Conservation (phyloP, 2,797 vertebrate species). For the Pteropus rufus region DNA sequence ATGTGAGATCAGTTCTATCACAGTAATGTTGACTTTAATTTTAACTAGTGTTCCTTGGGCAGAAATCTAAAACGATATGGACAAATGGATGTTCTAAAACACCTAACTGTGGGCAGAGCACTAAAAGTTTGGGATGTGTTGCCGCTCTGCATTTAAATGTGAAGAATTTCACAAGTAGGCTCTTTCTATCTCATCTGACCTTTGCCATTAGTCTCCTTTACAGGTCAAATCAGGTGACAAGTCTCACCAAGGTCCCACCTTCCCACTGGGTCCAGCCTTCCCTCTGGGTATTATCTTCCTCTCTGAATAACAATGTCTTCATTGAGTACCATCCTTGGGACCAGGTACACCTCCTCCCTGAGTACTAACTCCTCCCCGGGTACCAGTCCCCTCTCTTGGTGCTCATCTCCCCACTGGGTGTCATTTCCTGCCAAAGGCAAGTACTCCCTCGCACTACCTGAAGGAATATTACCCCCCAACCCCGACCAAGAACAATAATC, state of each 20-base stretch:
- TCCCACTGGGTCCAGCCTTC: background rate
- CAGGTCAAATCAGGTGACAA: background rate
- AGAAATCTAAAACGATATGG: constrained; percentile 50
- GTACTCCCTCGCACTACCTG: background rate
- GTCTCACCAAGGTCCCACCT: background rate
- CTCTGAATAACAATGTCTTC: background rate
- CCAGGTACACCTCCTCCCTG: too few relatives aligned
- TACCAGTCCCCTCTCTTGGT: background rate
- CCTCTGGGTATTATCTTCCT: background rate
- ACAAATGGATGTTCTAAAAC: background rate
- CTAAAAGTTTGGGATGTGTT: background rate
- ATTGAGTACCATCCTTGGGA: background rate
- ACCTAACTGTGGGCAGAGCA: background rate
- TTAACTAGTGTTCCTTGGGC: constrained; percentile 54
- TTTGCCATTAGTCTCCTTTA: background rate
- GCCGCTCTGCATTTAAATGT: constrained; percentile 1
- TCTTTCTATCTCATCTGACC: background rate
- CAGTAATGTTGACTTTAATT: constrained; percentile 58
- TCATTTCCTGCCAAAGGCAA: background rate
- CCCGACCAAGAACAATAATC: background rate
- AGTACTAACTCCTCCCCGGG: background rate
- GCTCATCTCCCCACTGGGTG: background rate
- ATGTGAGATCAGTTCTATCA: constrained; percentile 57
- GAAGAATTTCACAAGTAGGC: background rate
- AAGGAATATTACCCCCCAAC: background rate